Conservation (phyloP, 2,797 vertebrate species). For the Oreonectes daqikongensis region DNA sequence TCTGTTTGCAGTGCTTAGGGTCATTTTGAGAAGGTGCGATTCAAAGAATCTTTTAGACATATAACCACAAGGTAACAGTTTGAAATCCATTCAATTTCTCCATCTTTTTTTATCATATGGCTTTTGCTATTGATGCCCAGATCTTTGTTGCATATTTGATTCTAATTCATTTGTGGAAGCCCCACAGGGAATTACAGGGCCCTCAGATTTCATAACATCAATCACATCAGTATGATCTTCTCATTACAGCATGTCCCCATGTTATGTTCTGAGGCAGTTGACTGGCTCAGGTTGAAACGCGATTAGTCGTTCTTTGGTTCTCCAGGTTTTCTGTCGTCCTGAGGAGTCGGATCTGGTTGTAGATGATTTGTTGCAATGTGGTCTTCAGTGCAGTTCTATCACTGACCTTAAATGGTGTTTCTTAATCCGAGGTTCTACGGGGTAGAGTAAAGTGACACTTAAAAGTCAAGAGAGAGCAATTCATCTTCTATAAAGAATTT, state of each 20-base stretch:
- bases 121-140: constrained; percentile 25
- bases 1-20: constrained; percentile 5
- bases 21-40: constrained; percentile 26
- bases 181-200: constrained; percentile 36
- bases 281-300: constrained; percentile 34
- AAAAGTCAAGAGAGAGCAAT: constrained; percentile 23
- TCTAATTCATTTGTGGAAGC: constrained; percentile 40
- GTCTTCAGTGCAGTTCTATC: constrained; percentile 75
- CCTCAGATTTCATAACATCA: constrained; percentile 30
- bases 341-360: constrained; percentile 49
- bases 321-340: constrained; percentile 52
- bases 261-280: constrained; percentile 36
- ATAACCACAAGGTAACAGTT: constrained; percentile 34
- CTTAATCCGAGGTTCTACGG: constrained; percentile 79
- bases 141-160: constrained; percentile 30
- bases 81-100: constrained; percentile 20
- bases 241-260: constrained; percentile 36
- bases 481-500: background rate
- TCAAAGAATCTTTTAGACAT: constrained; percentile 43
- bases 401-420: constrained; percentile 79
- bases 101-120: background rate
- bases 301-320: constrained; percentile 54
- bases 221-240: constrained; percentile 39
- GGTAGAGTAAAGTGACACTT: constrained; percentile 20
- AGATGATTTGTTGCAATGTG: constrained; percentile 44